These are phyloP conservation scores for Hipparchia sbordonii DNA, from an alignment of 2,888 invertebrate species.

Conservation along the genomic window DNA sequence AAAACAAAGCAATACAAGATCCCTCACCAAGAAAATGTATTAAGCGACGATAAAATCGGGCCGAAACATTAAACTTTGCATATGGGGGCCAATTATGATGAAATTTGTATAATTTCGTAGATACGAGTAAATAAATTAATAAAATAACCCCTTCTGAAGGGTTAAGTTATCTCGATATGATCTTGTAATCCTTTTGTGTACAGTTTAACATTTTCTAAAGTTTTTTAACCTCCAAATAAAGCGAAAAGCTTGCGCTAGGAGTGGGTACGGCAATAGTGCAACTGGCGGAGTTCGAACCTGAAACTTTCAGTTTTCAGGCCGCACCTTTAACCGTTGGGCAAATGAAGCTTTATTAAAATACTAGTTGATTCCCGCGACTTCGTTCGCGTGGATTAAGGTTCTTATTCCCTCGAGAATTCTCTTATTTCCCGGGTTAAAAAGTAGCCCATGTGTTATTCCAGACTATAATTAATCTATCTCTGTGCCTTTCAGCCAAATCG, in stretches of 20 bases:
- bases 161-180: constrained; percentile 74
- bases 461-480: no score
- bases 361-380: no score
- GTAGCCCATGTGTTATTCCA: no score
- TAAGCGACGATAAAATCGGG: constrained; percentile 69
- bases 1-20: constrained; percentile 30
- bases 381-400: no score
- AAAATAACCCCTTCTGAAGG: constrained; percentile 71
- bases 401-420: no score
- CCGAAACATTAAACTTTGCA: constrained; percentile 73
- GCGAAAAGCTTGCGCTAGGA: no score
- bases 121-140: constrained; percentile 80
- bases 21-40: constrained; percentile 62
- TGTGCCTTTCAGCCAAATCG: no score
- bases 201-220: constrained; percentile 13
- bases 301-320: no score
- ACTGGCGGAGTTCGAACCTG: not conserved
- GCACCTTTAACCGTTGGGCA: no score
- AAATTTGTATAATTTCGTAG: constrained; percentile 67
- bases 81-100: constrained; percentile 73
- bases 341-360: no score
- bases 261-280: no score
- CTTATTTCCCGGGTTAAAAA: no score
- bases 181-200: constrained; percentile 56
- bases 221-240: not conserved